Evolutionary conservation across 2,888 invertebrate species (phyloP).

Genomic region (Pheosia gnoma): DNA sequence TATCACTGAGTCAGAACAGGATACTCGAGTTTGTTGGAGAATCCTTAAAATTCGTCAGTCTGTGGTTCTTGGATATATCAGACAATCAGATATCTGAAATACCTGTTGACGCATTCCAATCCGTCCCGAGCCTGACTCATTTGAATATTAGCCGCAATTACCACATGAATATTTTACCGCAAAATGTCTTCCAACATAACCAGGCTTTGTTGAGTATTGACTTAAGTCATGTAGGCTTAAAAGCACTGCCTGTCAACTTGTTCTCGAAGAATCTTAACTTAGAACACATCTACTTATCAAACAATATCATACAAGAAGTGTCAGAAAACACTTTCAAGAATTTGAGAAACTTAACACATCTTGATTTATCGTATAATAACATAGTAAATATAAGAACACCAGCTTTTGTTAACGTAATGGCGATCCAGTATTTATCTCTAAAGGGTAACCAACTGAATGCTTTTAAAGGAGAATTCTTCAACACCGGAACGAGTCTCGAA

Average conservation of each 20-base stretch:
- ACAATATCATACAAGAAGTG: conserved; percentile 91
- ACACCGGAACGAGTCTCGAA: conserved; percentile 92
- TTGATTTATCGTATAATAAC: conserved; percentile 92
- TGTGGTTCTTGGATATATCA: conserved; percentile 90
- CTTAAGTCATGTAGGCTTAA: conserved; percentile 89
- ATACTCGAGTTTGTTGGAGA: conserved; percentile 87
- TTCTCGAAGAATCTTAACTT: conserved; percentile 87
- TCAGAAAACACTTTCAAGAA: conserved; percentile 91
- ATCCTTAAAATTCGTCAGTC: conserved; percentile 85
- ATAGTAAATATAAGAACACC: conserved; percentile 90
- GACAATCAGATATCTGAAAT: conserved; percentile 91
- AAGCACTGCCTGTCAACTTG: conserved; percentile 88
- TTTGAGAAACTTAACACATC: conserved; percentile 88
- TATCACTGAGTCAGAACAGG: conserved; percentile 90
- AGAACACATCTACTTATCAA: conserved; percentile 87
- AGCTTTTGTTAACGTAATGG: conserved; percentile 91
- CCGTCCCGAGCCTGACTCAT: conserved; percentile 86
- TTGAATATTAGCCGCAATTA: conserved; percentile 91
- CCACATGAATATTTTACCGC: conserved; percentile 86
- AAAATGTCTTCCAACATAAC: conserved; percentile 88
- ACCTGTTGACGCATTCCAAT: conserved; percentile 86
- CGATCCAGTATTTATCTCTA: conserved; percentile 88
- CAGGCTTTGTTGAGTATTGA: conserved; percentile 88
- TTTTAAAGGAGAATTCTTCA: conserved; percentile 93
- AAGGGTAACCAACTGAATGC: conserved; percentile 91